Evolutionary conservation across 2,888 invertebrate species (phyloP).

Genomic region (Selenia dentaria): DNA sequence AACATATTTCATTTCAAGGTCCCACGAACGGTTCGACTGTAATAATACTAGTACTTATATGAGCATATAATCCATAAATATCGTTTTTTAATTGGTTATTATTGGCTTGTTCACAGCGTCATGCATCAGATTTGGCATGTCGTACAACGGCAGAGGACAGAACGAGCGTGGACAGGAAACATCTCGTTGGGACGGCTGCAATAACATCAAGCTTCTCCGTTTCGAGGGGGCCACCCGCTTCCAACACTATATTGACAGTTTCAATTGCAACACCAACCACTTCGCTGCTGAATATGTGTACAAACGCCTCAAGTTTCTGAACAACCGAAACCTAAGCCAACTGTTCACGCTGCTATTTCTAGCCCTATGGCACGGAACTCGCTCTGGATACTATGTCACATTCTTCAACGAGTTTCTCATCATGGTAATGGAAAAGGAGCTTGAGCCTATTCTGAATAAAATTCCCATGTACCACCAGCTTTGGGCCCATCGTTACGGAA

Average conservation of each 20-base stretch:
- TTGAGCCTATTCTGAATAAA: slow-evolving; percentile 82
- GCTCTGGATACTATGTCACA: slow-evolving; percentile 96
- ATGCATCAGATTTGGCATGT: slow-evolving; percentile 88
- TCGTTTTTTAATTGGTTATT: too few species aligned
- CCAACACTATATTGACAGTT: slow-evolving; percentile 94
- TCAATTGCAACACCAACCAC: slow-evolving; percentile 97
- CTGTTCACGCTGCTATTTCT: slow-evolving; percentile 92
- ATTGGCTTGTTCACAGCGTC: slow-evolving; percentile 52
- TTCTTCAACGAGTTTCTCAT: slow-evolving; percentile 96
- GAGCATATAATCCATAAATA: too few species aligned
- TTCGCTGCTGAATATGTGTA: slow-evolving; percentile 98
- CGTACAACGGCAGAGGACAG: slow-evolving; percentile 89
- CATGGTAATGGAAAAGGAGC: slow-evolving; percentile 93
- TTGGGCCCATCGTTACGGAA: slow-evolving; percentile 62
- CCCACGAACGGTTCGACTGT: too few species aligned
- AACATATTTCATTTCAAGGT: too few species aligned
- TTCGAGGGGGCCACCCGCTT: slow-evolving; percentile 94
- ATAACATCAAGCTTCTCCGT: slow-evolving; percentile 92
- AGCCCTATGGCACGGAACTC: slow-evolving; percentile 98
- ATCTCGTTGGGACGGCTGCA: slow-evolving; percentile 93
- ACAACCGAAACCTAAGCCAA: slow-evolving; percentile 93
- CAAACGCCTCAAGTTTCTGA: slow-evolving; percentile 96
- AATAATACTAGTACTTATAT: too few species aligned
- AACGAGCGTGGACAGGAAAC: slow-evolving; percentile 53
- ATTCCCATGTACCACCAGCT: slow-evolving; percentile 75